These are phyloP conservation scores for Anagrus nilaparvatae DNA, from an alignment of 1,140 invertebrate genomes.

Conservation along the genomic window DNA sequence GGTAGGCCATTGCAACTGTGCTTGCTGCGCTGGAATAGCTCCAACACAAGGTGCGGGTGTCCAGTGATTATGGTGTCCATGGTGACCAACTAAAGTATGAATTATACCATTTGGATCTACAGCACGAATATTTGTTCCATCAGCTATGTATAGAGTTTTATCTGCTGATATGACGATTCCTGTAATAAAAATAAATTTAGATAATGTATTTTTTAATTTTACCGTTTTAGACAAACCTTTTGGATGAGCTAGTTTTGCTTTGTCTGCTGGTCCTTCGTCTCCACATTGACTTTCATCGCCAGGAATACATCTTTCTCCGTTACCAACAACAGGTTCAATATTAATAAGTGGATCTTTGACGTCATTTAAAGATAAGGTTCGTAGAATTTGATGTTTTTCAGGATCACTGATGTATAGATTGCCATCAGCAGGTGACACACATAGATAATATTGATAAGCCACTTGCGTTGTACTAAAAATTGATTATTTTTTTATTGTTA, in stretches of 20 bases:
- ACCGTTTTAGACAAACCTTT: conserved; percentile 57
- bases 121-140: conserved; percentile 85
- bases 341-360: conserved; percentile 75
- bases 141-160: conserved; percentile 88
- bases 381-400: conserved; percentile 78
- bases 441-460: conserved; percentile 90
- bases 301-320: conserved; percentile 90
- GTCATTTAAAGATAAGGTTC: conserved; percentile 61
- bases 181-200: conserved; percentile 35
- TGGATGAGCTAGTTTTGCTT: conserved; percentile 87
- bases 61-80: conserved; percentile 86
- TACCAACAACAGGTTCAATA: conserved; percentile 85
- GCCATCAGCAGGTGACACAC: conserved; percentile 89
- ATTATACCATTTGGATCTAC: conserved; percentile 89
- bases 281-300: conserved; percentile 86
- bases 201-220: neutral
- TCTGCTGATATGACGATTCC: conserved; percentile 81
- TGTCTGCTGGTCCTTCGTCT: conserved; percentile 79
- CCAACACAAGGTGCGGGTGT: conserved; percentile 76
- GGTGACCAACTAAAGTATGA: conserved; percentile 85
- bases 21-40: conserved; percentile 64
- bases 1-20: conserved; percentile 92
- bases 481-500: neutral
- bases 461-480: conserved; percentile 72
- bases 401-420: conserved; percentile 94